Percentiles rank a stretch among this genome's conserved stretches.
phyloP scores from a whole-genome alignment of 2,888 invertebrate species.

The Heteromurus nitidus region DNA sequence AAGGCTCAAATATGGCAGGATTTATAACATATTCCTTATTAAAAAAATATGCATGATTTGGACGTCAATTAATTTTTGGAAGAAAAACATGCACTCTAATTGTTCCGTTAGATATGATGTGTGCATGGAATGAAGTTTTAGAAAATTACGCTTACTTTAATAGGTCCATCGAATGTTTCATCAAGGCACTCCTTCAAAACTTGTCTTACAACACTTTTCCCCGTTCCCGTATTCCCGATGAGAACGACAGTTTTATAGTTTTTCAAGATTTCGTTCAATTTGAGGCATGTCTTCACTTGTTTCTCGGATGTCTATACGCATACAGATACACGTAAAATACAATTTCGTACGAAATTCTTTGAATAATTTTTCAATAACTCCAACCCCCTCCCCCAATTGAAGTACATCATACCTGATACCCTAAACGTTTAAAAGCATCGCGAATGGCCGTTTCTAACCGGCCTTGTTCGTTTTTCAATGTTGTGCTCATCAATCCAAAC shows the following conservation, averaged over 20 bases:
- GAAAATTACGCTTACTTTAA: too few species aligned
- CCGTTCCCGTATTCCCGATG: conserved; percentile 7
- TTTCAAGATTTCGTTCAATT: conserved; percentile 22
- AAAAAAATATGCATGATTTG: too few species aligned
- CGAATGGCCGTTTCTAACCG: conserved; percentile 16
- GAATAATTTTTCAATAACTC: too few species aligned
- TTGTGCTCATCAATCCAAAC: background rate
- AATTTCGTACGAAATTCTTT: too few species aligned
- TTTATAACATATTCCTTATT: conserved; percentile 34
- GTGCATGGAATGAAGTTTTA: too few species aligned
- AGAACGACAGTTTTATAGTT: conserved; percentile 8
- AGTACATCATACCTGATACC: conserved; percentile 20
- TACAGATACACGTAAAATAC: too few species aligned
- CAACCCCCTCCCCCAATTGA: too few species aligned
- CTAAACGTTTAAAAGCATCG: background rate
- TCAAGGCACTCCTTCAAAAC: background rate
- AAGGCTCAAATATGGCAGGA: conserved; percentile 8
- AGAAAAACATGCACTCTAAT: too few species aligned
- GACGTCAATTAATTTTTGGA: too few species aligned
- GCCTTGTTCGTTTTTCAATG: background rate
- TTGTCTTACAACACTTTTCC: conserved; percentile 27
- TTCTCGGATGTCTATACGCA: background rate
- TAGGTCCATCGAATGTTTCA: conserved; percentile 11
- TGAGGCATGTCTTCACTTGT: conserved; percentile 16
- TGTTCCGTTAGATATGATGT: too few species aligned